A percentile compares a stretch with the other conserved stretches of the same genome.
These are phyloP conservation scores for Rhabdornis inornatus DNA, from an alignment of 2,113 vertebrate species.

Conservation along the genomic window DNA sequence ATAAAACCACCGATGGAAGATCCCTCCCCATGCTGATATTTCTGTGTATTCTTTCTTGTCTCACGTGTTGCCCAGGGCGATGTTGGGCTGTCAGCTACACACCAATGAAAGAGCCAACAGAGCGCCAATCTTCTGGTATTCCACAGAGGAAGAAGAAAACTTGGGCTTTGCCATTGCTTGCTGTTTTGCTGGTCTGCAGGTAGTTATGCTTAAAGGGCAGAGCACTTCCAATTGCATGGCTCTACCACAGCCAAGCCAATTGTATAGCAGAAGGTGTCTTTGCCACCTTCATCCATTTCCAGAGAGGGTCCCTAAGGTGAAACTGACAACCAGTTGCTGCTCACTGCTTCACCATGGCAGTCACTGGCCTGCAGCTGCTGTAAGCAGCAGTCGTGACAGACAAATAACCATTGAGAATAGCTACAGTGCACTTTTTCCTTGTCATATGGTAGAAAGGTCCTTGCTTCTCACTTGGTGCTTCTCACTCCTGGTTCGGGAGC, in stretches of 20 bases:
- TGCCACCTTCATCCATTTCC: background rate
- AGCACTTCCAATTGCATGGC: background rate
- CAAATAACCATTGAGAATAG: background rate
- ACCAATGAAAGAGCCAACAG: background rate
- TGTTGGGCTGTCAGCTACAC: background rate
- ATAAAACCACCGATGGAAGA: background rate
- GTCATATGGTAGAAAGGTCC: fast-evolving
- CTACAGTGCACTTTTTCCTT: background rate
- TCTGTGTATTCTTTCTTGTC: background rate
- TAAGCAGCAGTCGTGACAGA: background rate
- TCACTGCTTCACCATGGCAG: background rate
- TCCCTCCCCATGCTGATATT: background rate
- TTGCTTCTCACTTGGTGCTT: background rate
- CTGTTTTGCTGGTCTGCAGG: background rate
- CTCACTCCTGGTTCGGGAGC: background rate
- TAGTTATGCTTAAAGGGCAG: background rate
- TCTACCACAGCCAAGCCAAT: background rate
- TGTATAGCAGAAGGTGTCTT: background rate
- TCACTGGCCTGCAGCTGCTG: background rate
- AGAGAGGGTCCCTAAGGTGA: background rate
- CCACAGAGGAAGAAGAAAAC: background rate
- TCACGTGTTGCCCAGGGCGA: fast-evolving
- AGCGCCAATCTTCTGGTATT: fast-evolving
- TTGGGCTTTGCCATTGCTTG: background rate
- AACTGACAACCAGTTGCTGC: background rate